Percentiles rank a stretch among this genome's conserved stretches.
Conservation (phyloP, 1,140 invertebrate species). For the Anastrepha ludens region DNA sequence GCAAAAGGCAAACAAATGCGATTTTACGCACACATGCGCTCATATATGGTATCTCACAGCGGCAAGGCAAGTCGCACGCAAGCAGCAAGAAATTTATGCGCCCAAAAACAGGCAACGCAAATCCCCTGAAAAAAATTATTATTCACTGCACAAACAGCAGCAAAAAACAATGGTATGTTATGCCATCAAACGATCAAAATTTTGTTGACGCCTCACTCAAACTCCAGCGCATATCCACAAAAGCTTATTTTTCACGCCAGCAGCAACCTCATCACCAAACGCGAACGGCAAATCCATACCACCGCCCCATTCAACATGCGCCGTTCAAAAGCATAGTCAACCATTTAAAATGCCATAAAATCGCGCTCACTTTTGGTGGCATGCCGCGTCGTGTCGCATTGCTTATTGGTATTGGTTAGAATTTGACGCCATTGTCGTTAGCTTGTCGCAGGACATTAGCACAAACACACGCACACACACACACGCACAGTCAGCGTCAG, state of each 20-base stretch:
- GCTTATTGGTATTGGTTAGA: conserved; percentile 35
- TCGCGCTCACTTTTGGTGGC: conserved; percentile 26
- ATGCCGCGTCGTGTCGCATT: background rate
- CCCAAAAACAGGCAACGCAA: conserved; percentile 30
- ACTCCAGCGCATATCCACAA: background rate
- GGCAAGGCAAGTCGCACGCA: background rate
- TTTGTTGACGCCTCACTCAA: background rate
- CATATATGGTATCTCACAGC: background rate
- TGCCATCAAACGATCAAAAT: conserved; percentile 40
- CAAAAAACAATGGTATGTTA: background rate
- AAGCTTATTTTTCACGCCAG: background rate
- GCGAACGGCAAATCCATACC: background rate
- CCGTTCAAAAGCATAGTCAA: conserved; percentile 19
- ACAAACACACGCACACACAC: conserved; percentile 49
- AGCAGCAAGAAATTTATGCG: conserved; percentile 7
- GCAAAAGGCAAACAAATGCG: background rate
- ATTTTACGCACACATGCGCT: background rate
- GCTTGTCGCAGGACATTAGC: conserved; percentile 52
- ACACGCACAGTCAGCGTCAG: conserved; percentile 51
- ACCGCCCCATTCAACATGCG: background rate
- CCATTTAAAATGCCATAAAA: conserved; percentile 50
- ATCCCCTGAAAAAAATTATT: background rate
- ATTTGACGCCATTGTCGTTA: conserved; percentile 42
- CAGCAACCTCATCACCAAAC: too few relatives aligned
- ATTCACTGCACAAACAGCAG: conserved; percentile 35